These are phyloP conservation scores for Tyrannus savana DNA, from an alignment of 2,113 vertebrate genomes.

Conservation along the genomic window DNA sequence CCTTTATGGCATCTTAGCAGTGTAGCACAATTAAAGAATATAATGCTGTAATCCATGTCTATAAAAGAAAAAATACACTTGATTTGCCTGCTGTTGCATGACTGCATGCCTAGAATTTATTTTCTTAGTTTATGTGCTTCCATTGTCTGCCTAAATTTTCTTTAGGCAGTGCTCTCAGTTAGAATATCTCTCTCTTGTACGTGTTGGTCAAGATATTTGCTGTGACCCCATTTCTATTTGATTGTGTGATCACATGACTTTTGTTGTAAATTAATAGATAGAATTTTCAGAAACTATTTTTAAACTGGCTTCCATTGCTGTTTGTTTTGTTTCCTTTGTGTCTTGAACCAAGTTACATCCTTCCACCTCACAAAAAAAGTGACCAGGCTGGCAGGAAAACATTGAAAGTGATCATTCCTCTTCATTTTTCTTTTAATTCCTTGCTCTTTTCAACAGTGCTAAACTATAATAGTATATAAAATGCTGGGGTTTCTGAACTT, in stretches of 20 bases:
- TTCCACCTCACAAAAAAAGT: not conserved
- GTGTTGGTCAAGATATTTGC: not conserved
- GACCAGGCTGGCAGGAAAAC: not conserved
- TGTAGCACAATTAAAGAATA: conserved; percentile 16
- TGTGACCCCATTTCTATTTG: not conserved
- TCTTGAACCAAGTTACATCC: not conserved
- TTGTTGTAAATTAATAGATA: not conserved
- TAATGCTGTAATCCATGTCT: not conserved
- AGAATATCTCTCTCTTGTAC: not conserved
- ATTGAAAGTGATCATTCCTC: not conserved
- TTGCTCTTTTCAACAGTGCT: not conserved
- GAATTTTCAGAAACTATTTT: not conserved
- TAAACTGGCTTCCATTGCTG: not conserved
- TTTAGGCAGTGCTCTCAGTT: not conserved
- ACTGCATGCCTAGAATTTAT: conserved; percentile 12
- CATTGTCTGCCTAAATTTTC: not conserved
- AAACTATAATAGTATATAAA: not conserved
- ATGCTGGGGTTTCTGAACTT: not conserved
- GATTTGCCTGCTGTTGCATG: conserved; percentile 20
- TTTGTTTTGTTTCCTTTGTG: not conserved
- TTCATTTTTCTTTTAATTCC: not conserved
- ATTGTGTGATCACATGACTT: not conserved
- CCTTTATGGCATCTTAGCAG: not conserved
- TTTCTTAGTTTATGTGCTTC: not conserved
- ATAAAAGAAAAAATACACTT: not conserved